Conservation (phyloP, 2,888 invertebrate genomes). For the Agrochola litura region DNA sequence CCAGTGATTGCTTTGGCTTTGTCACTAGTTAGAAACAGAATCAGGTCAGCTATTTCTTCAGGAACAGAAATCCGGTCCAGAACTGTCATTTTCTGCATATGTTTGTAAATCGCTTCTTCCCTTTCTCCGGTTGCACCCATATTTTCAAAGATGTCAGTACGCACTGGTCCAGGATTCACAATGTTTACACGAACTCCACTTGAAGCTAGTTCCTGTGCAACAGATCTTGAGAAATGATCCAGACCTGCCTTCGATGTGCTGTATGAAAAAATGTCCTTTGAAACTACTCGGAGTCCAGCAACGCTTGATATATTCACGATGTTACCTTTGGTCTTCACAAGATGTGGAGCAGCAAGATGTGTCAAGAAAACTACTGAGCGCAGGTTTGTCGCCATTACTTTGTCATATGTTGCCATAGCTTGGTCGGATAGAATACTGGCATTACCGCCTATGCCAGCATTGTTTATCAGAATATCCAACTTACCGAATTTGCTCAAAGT, state of each 20-base stretch:
- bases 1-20: constrained; percentile 68
- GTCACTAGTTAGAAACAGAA: constrained; percentile 67
- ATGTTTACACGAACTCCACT: constrained; percentile 12
- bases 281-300: no score
- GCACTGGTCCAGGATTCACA: no score
- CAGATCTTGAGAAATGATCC: constrained; percentile 20
- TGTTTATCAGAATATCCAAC: constrained; percentile 34
- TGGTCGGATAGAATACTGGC: neutral
- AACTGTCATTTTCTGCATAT: neutral
- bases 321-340: constrained; percentile 41
- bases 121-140: neutral
- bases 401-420: constrained; percentile 18
- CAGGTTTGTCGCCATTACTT: constrained; percentile 45
- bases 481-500: constrained; percentile 15
- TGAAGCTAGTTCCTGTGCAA: constrained; percentile 20
- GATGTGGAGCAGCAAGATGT: constrained; percentile 58
- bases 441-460: constrained; percentile 10
- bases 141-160: neutral
- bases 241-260: constrained; percentile 9
- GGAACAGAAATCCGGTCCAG: constrained; percentile 50
- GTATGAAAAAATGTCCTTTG: no score
- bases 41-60: constrained; percentile 69
- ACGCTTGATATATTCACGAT: no score
- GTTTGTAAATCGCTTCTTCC: neutral
- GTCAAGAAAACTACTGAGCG: constrained; percentile 46